Evolutionary conservation across 1,140 invertebrate species (phyloP).

Genomic region (Carcinoscorpius rotundicauda): DNA sequence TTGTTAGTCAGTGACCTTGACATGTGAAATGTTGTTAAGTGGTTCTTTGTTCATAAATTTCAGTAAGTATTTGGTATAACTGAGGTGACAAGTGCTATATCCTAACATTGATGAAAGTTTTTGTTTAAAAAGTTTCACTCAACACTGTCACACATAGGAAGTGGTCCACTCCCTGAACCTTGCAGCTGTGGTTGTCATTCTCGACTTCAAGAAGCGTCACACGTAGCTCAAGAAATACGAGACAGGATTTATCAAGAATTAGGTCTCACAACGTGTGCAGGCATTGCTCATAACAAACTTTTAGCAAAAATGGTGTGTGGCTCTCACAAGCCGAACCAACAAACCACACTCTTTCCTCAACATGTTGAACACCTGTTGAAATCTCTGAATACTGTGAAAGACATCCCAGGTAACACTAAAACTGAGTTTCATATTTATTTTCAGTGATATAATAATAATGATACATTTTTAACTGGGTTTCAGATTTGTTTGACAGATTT

Average conservation of each 20-base stretch:
- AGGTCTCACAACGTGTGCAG: constrained; percentile 62
- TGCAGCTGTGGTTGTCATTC: not conserved
- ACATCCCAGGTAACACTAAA: not conserved
- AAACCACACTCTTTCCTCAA: not conserved
- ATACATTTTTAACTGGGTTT: no score
- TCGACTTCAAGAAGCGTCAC: not conserved
- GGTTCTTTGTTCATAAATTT: no score
- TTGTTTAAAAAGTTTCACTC: no score
- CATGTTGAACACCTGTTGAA: not conserved
- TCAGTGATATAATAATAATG: no score
- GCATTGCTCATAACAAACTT: constrained; percentile 68
- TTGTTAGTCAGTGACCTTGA: no score
- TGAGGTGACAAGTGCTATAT: no score
- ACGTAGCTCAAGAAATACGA: not conserved
- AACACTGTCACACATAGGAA: no score
- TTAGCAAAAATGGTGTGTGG: constrained; percentile 61
- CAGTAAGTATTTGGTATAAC: no score
- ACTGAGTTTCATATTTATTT: no score
- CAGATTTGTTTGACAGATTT: no score
- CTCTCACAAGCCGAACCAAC: constrained; percentile 34
- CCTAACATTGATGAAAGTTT: no score
- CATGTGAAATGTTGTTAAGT: no score
- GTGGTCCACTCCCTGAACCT: not conserved
- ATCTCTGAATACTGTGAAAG: not conserved
- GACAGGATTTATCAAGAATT: constrained; percentile 45